These are phyloP conservation scores for Ditula angustiorana DNA, from an alignment of 2,888 invertebrate species.

Conservation along the genomic window DNA sequence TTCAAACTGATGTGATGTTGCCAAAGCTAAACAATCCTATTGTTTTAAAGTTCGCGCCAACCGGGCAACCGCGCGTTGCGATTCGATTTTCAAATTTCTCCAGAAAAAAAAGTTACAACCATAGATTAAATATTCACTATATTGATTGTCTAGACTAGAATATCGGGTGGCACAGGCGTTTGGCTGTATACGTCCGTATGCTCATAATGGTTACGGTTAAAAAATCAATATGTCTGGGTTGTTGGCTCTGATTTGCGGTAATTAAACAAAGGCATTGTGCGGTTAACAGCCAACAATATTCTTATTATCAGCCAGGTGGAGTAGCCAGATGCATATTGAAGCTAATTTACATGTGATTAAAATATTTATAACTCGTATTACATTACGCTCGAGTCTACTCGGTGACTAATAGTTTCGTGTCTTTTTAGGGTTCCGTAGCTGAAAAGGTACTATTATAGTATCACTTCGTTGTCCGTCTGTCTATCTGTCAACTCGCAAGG, in stretches of 20 bases:
- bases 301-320: background rate
- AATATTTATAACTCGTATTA: background rate
- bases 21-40: background rate
- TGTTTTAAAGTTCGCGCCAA: background rate
- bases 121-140: conserved; percentile 9
- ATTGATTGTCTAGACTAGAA: conserved; percentile 19
- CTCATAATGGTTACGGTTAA: conserved; percentile 16
- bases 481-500: too few relatives aligned
- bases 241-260: conserved; percentile 30
- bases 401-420: background rate
- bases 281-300: background rate
- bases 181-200: conserved; percentile 6
- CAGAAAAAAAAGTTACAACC: background rate
- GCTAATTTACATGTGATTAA: background rate
- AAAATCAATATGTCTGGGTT: conserved; percentile 38
- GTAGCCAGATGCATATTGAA: background rate
- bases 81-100: conserved; percentile 2
- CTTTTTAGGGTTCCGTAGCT: background rate
- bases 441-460: too few relatives aligned
- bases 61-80: background rate
- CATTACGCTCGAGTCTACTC: background rate
- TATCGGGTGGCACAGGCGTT: background rate
- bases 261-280: conserved; percentile 1
- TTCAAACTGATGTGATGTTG: background rate
- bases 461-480: too few relatives aligned